Base-by-base conservation (phyloP, 2,113 vertebrate species). In the Macrotus californicus region DNA sequence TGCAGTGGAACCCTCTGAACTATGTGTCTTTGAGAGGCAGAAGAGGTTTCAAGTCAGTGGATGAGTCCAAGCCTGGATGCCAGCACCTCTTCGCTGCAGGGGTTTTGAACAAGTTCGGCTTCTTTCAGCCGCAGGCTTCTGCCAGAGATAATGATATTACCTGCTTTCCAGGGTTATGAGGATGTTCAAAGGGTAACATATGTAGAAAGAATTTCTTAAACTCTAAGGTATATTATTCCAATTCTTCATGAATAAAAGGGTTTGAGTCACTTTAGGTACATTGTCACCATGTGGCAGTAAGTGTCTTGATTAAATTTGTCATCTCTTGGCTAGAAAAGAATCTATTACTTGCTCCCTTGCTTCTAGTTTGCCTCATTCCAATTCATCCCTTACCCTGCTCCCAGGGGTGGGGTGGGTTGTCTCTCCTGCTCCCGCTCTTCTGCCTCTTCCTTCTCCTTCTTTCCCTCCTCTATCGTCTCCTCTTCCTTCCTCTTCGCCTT, bases 401-500 rank as follows among this genome's bases (percentile, higher is more conserved):
- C 4, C 11, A n/a, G 13, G 4, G 15, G 11, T 1, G 2, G n/a
- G n/a, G n/a, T n/a, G n/a, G n/a, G n/a, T n/a, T 18, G 7, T 46
- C 12, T 54, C 9, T 13, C 24, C 6, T 12, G 15, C 5, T 79
- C 16, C 3, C 1, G 5, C 9, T 15, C 34, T 48, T 59, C 29
- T 50, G 3, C 13, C 8, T 80, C 36, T 24, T 31, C 21, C 4
- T 84, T 46, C 14, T 21, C 12, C 67, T 64, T 21, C 34, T 12
- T 81, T 26, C 7, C 36, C 3, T 22, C 31, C 15, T n/a, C 5
- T 26, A 2, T 48, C 15, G 22, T 50, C 14, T 43, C 11, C 12
- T 67, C 24, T 16, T 83, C 15, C 21, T 29, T 19, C 61, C 4
- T 34, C 22, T 64, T 64, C 34, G 69, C 34, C 22, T 64, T 64